Conservation (phyloP, 2,797 vertebrate species). For the Tympanoctomys barrerae region DNA sequence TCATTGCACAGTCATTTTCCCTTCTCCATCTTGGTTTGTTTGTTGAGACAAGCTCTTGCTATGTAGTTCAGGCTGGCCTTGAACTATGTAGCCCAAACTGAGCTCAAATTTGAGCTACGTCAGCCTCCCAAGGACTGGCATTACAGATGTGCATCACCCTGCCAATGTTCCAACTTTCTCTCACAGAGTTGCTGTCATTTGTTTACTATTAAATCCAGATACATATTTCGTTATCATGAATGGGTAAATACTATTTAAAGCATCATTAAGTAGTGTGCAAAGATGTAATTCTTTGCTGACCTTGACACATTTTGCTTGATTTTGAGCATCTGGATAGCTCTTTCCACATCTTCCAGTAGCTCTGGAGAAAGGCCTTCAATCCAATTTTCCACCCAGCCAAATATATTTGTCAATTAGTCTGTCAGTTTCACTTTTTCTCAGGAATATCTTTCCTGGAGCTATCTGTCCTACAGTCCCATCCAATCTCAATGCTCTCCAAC, state of each 20-base stretch:
- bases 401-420: conserved; percentile 64
- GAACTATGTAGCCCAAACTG: background rate
- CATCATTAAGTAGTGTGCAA: background rate
- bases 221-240: background rate
- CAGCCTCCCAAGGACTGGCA: background rate
- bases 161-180: background rate
- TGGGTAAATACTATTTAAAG: background rate
- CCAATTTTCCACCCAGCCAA: conserved; percentile 70
- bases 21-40: background rate
- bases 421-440: conserved; percentile 49
- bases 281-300: background rate
- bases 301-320: background rate
- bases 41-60: background rate
- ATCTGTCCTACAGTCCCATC: background rate
- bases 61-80: background rate
- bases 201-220: conserved; percentile 3
- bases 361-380: conserved; percentile 68
- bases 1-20: background rate
- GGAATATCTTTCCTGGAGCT: background rate
- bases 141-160: background rate
- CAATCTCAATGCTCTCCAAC: background rate
- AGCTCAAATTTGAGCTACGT: background rate
- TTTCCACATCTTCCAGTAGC: conserved; percentile 50
- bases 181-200: background rate
- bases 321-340: conserved; percentile 44